phyloP scores from a whole-genome alignment of 1,140 invertebrate genomes.

The Tigriopus japonicus region DNA sequence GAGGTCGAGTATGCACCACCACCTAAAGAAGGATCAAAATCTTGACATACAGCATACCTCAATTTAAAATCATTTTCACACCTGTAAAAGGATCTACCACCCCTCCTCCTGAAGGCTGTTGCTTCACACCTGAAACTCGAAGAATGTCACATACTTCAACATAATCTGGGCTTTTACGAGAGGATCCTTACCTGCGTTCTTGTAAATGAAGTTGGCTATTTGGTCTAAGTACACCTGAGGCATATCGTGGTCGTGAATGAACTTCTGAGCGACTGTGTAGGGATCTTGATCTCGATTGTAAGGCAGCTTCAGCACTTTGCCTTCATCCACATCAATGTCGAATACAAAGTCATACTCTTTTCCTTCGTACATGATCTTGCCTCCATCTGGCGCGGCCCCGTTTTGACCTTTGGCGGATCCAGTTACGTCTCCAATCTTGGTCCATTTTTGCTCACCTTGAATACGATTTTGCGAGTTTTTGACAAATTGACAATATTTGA shows the following conservation, averaged over 20 bases:
- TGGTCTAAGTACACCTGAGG: slow-evolving; percentile 74
- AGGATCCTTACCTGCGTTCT: slow-evolving; percentile 40
- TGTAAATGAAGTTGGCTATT: slow-evolving; percentile 85
- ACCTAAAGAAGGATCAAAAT: slow-evolving; percentile 10
- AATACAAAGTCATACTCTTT: slow-evolving; percentile 87
- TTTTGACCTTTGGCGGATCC: slow-evolving; percentile 36
- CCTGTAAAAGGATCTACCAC: slow-evolving; percentile 51
- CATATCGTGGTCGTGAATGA: slow-evolving; percentile 50
- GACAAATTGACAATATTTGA: slow-evolving; percentile 13
- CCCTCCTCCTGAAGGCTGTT: slow-evolving; percentile 24
- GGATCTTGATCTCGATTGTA: slow-evolving; percentile 57
- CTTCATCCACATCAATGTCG: slow-evolving; percentile 78
- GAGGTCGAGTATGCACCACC: slow-evolving; percentile 16
- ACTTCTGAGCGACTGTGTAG: slow-evolving; percentile 41
- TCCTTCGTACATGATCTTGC: slow-evolving; percentile 61
- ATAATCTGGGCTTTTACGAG: slow-evolving; percentile 19
- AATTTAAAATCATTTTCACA: too few relatives aligned
- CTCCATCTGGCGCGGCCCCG: not conserved
- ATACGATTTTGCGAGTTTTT: slow-evolving; percentile 27
- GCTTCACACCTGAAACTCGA: slow-evolving; percentile 26
- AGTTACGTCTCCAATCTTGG: slow-evolving; percentile 70
- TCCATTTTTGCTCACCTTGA: slow-evolving; percentile 54
- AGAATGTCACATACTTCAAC: slow-evolving; percentile 22
- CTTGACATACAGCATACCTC: too few relatives aligned
- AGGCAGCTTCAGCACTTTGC: slow-evolving; percentile 68